Evolutionary conservation across 2,113 vertebrate species (phyloP).

Genomic region (Anolis sagrei): DNA sequence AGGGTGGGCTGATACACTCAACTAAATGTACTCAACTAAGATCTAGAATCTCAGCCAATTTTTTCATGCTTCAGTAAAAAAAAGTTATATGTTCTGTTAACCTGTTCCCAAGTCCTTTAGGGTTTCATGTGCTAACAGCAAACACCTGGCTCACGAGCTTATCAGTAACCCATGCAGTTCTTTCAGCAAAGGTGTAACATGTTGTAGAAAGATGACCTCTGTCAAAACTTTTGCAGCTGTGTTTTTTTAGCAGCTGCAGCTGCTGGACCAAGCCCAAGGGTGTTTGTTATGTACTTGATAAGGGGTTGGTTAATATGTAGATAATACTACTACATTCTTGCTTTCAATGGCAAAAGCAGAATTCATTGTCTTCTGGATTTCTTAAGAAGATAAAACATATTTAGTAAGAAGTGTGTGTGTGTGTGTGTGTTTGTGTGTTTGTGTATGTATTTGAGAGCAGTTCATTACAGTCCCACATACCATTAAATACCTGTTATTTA

Average conservation of each 20-base stretch:
- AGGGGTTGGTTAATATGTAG: neutral
- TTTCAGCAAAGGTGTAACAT: neutral
- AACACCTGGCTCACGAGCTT: neutral
- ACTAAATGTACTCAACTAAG: too few relatives aligned
- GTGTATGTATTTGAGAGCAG: too few relatives aligned
- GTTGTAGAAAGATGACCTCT: neutral
- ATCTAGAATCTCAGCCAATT: too few relatives aligned
- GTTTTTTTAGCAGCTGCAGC: neutral
- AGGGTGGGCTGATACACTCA: too few relatives aligned
- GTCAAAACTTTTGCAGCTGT: neutral
- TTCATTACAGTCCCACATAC: too few relatives aligned
- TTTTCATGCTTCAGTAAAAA: too few relatives aligned
- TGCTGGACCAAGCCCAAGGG: neutral
- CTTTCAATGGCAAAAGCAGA: slow-evolving; percentile 38
- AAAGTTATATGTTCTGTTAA: too few relatives aligned
- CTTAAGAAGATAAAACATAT: slow-evolving; percentile 41
- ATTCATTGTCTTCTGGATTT: slow-evolving; percentile 14
- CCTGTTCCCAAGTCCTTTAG: neutral
- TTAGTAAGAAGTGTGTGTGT: neutral
- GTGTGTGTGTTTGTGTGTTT: too few relatives aligned
- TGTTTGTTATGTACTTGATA: slow-evolving; percentile 37
- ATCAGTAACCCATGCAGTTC: neutral
- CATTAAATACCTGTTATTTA: too few relatives aligned
- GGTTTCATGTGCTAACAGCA: neutral
- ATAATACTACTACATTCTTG: neutral